phyloP scores from a whole-genome alignment of 2,113 vertebrate species.

The Carettochelys insculpta region DNA sequence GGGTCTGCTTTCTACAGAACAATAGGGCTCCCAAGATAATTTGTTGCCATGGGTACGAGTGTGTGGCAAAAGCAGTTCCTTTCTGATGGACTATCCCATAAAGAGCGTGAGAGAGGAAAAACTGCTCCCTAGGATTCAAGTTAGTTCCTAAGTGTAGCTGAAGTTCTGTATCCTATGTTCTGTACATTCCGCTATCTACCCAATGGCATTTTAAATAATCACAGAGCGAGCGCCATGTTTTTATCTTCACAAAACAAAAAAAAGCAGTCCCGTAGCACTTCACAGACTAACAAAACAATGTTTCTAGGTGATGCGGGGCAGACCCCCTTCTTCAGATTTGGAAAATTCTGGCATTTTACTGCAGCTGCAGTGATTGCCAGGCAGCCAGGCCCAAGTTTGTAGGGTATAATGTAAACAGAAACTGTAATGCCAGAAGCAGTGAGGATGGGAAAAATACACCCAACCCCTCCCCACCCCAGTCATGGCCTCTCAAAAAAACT shows the following conservation, averaged over 20 bases:
- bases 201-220: no score
- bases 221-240: no score
- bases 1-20: not conserved
- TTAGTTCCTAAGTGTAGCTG: not conserved
- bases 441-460: not conserved
- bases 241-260: no score
- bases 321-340: no score
- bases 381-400: not conserved
- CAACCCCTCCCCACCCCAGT: no score
- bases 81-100: fast-evolving
- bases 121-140: not conserved
- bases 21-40: not conserved
- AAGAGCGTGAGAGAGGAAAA: not conserved
- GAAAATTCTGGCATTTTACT: not conserved
- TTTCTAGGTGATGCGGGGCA: no score
- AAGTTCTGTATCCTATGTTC: not conserved
- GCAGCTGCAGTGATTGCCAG: fast-evolving
- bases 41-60: no score
- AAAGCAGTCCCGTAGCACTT: no score
- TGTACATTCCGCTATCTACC: fast-evolving
- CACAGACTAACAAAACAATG: no score
- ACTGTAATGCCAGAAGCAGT: no score
- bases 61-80: no score
- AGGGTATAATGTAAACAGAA: fast-evolving
- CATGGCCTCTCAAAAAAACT: no score